Evolutionary conservation across 1,140 invertebrate genomes (phyloP).

Genomic region (Danaus plexippus): DNA sequence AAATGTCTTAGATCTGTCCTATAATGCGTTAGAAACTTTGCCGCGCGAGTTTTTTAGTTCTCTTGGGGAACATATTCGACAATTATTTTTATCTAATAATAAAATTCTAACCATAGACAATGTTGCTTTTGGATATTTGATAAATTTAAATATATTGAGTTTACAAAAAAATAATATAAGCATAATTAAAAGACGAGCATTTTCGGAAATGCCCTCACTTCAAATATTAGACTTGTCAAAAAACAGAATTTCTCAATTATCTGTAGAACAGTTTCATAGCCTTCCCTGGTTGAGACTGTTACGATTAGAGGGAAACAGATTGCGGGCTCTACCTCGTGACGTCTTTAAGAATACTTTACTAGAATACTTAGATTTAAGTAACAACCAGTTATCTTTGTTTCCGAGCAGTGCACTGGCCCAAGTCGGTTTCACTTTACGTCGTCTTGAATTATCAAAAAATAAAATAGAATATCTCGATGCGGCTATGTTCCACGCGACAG

Average conservation of each 20-base stretch:
- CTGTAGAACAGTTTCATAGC: slow-evolving; percentile 80
- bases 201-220: slow-evolving; percentile 33
- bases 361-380: slow-evolving; percentile 82
- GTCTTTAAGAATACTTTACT: slow-evolving; percentile 82
- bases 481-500: slow-evolving; percentile 84
- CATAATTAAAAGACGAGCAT: slow-evolving; percentile 58
- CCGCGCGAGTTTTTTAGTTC: slow-evolving; percentile 74
- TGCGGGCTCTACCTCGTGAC: slow-evolving; percentile 82
- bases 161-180: slow-evolving; percentile 80
- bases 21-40: slow-evolving; percentile 75
- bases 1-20: slow-evolving; percentile 77
- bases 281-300: slow-evolving; percentile 80
- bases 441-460: slow-evolving; percentile 83
- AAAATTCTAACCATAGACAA: slow-evolving; percentile 77
- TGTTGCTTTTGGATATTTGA: slow-evolving; percentile 76
- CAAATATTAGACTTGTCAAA: slow-evolving; percentile 41
- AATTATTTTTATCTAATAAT: slow-evolving; percentile 80
- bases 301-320: slow-evolving; percentile 79
- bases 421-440: slow-evolving; percentile 79
- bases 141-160: slow-evolving; percentile 78
- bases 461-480: slow-evolving; percentile 86
- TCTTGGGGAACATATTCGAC: slow-evolving; percentile 72
- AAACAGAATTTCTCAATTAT: slow-evolving; percentile 74
- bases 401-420: slow-evolving; percentile 78
- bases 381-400: slow-evolving; percentile 81